Conservation (phyloP, 2,888 invertebrate genomes). For the Temnothorax unifasciatus region DNA sequence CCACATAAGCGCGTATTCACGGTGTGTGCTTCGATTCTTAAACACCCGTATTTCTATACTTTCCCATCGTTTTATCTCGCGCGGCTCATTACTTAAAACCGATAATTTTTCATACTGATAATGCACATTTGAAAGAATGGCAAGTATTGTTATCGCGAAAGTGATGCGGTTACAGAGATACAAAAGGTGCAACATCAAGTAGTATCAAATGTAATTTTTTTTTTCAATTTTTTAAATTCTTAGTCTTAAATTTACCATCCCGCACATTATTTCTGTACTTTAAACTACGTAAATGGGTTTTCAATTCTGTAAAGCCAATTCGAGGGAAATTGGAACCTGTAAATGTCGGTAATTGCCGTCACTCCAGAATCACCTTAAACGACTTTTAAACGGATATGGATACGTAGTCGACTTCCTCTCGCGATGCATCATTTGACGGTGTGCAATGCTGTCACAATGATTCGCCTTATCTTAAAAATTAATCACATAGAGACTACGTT, state of each 20-base stretch:
- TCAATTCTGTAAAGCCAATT: too few species aligned
- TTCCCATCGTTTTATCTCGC: not conserved
- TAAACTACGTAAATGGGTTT: too few species aligned
- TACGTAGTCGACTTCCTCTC: not conserved
- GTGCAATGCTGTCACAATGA: not conserved
- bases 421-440: constrained; percentile 7
- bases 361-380: not conserved
- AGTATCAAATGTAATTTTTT: too few species aligned
- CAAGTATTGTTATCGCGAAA: not conserved
- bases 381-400: not conserved
- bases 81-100: not conserved
- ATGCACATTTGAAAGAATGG: not conserved
- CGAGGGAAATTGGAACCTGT: too few species aligned
- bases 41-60: not conserved
- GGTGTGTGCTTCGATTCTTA: constrained; percentile 62
- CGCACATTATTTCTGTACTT: too few species aligned
- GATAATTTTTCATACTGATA: not conserved
- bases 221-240: too few species aligned
- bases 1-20: constrained; percentile 76
- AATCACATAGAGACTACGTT: not conserved
- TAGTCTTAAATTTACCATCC: too few species aligned
- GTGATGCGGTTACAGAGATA: not conserved
- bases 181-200: too few species aligned
- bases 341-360: too few species aligned
- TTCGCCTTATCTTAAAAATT: not conserved